Percentiles rank a stretch among this genome's conserved stretches.
Evolutionary conservation across 1,140 invertebrate species (phyloP).

Genomic region (Sarcophaga peregrina): DNA sequence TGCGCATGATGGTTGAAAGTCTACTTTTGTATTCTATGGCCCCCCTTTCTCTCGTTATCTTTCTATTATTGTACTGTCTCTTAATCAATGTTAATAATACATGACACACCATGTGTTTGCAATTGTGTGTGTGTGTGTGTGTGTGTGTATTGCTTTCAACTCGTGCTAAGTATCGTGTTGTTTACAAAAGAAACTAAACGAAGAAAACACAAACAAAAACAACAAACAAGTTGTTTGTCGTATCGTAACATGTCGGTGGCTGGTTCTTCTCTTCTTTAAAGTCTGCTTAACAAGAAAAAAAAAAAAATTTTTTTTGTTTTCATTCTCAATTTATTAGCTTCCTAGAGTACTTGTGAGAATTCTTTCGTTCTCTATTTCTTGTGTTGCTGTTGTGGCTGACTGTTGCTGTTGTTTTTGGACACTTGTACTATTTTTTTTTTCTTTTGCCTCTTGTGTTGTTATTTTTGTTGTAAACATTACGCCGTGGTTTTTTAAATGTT

Average conservation of each 20-base stretch:
- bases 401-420: background rate
- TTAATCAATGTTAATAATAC: no score
- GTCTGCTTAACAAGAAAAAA: no score
- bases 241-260: no score
- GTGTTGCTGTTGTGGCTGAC: background rate
- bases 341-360: no score
- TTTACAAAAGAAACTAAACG: background rate
- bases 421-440: background rate
- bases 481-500: background rate
- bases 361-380: background rate
- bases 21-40: background rate
- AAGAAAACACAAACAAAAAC: background rate
- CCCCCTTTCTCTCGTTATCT: no score
- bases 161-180: conserved; percentile 11
- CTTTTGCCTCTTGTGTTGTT: background rate
- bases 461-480: background rate
- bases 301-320: no score
- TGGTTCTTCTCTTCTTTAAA: no score
- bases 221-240: background rate
- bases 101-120: background rate
- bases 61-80: no score
- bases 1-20: conserved; percentile 1
- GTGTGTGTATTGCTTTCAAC: conserved; percentile 2
- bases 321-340: no score
- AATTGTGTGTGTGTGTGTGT: background rate